Evolutionary conservation across 2,797 vertebrate species (phyloP), one percentile per base, ranked within the genome.

Genomic region (Knipowitschia caucasica): DNA sequence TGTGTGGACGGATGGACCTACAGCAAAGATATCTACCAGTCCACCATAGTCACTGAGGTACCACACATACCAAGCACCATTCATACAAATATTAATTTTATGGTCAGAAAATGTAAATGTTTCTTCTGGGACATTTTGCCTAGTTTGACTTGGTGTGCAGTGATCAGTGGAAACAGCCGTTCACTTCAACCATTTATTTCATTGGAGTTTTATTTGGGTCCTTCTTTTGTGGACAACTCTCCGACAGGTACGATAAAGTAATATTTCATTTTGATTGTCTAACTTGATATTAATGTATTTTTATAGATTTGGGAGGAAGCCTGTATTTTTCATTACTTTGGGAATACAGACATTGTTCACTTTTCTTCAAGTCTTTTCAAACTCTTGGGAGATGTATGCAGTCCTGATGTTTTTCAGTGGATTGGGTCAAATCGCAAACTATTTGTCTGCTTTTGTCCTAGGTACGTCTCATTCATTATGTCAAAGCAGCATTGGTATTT

Each of bases 101-200:
- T 4, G 9, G 26, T 4, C 26, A 29, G 26, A 29, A 29, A 29
- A 29, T 4, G 26, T 9, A 29, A 9, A n/a, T n/a, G n/a, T n/a
- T n/a, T n/a, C n/a, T n/a, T n/a, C n/a, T n/a, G n/a, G 7, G 18
- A 2, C 8, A 0, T 34, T 6, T 59, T 8, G 65, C 71, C 45
- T 79, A 95, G 93, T 96, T 92, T 90, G 86, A 91, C 77, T 84
- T 95, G 62, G 92, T 95, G 53, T 95, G 94, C 51, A 79, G 77
- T 1, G 72, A 94, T 0, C 80, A 90, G 59, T 95, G 94, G 94
- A 95, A 92, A 76, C 81, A 84, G 9, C 93, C 93, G 0, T 85
- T 97, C 52, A 93, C 92, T 31, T 77, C 90, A 29, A 92, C 93
- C 12, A 33, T 94, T 56, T 94, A 87, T 80, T 94, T 90, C 3